Conservation (phyloP, 2,888 invertebrate species). For the Lasioglossum oenotherae region DNA sequence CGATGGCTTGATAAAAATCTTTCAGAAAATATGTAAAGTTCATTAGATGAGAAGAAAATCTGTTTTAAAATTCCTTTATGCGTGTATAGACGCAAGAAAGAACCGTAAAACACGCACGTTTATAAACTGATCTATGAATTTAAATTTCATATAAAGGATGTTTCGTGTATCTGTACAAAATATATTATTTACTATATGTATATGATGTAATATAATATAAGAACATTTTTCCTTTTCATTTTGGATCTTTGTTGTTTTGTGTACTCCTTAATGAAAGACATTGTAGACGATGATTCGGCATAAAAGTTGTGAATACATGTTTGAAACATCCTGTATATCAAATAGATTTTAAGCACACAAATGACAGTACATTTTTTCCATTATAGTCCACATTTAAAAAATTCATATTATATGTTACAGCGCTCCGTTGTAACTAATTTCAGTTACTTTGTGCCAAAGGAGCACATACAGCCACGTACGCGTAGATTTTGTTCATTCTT, state of each 20-base stretch:
- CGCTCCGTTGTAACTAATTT: conserved; percentile 11
- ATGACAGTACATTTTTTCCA: conserved; percentile 20
- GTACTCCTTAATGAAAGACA: conserved; percentile 38
- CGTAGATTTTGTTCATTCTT: conserved; percentile 24
- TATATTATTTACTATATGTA: conserved; percentile 39
- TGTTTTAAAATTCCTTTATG: conserved; percentile 50
- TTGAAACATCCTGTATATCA: conserved; percentile 55
- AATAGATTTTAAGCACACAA: conserved; percentile 66
- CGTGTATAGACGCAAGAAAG: conserved; percentile 25
- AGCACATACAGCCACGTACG: conserved; percentile 22
- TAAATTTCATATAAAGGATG: conserved; percentile 55
- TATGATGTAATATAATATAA: conserved; percentile 35
- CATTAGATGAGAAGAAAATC: conserved; percentile 46
- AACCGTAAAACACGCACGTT: conserved; percentile 51
- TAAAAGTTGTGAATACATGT: conserved; percentile 28
- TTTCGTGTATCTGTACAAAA: conserved; percentile 50
- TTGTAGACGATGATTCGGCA: conserved; percentile 25
- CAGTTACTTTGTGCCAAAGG: conserved; percentile 9
- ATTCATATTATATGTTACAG: conserved; percentile 15
- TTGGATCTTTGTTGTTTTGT: conserved; percentile 26
- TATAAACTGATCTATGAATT: conserved; percentile 51
- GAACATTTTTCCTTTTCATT: conserved; percentile 21
- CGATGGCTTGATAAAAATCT: conserved; percentile 49
- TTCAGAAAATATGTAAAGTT: conserved; percentile 60
- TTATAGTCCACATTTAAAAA: conserved; percentile 21